Evolutionary conservation across 2,113 vertebrate genomes (phyloP).

Genomic region (Progne subis): DNA sequence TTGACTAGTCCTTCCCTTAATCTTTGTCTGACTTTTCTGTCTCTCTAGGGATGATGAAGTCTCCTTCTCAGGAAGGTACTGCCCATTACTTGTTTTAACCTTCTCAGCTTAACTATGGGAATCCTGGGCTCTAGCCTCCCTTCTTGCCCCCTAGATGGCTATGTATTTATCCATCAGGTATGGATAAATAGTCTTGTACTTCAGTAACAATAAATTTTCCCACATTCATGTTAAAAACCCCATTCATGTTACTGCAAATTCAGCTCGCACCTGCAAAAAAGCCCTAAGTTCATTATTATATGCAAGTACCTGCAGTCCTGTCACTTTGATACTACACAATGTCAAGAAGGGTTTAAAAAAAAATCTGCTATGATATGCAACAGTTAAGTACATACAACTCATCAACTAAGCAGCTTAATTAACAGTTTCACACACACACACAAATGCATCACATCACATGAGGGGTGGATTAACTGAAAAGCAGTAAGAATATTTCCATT

Average conservation of each 20-base stretch:
- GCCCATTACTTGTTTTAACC: background rate
- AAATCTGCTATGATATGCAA: background rate
- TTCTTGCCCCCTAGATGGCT: background rate
- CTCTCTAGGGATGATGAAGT: background rate
- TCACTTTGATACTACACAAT: background rate
- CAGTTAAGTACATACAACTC: background rate
- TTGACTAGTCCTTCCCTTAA: background rate
- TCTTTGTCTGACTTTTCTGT: background rate
- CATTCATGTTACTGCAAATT: background rate
- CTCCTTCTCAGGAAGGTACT: background rate
- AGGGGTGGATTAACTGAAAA: background rate
- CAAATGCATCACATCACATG: background rate
- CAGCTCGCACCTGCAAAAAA: background rate
- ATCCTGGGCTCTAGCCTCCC: background rate
- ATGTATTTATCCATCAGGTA: background rate
- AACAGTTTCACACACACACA: background rate
- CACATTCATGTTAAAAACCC: background rate
- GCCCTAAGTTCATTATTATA: background rate
- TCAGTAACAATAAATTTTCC: background rate
- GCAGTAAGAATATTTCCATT: background rate
- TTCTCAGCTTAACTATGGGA: background rate
- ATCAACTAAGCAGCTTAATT: background rate
- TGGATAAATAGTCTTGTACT: background rate
- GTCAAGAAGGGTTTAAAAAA: background rate
- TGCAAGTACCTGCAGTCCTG: background rate